Conservation (phyloP, 2,113 vertebrate genomes). For the Numida meleagris region DNA sequence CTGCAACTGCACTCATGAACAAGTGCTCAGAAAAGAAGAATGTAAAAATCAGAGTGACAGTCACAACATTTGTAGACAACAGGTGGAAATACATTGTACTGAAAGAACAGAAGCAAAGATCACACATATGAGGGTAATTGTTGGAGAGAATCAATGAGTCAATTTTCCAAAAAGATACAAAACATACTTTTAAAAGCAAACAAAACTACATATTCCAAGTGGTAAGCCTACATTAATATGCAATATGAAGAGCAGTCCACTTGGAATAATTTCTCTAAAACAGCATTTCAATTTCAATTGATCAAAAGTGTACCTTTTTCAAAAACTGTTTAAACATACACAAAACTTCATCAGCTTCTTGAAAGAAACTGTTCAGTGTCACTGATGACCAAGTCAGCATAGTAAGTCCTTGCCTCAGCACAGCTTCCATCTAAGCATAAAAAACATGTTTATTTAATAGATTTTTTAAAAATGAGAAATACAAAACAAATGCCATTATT, state of each 20-base stretch:
- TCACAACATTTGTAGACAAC: neutral
- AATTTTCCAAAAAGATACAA: neutral
- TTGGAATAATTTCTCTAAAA: neutral
- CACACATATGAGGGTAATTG: neutral
- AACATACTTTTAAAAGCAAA: neutral
- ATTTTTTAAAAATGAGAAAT: neutral
- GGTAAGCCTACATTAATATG: neutral
- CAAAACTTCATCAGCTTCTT: slow-evolving; percentile 79
- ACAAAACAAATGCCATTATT: neutral
- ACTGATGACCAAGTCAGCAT: slow-evolving; percentile 86
- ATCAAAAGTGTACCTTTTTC: slow-evolving; percentile 76
- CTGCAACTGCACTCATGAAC: neutral
- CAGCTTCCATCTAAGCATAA: slow-evolving; percentile 80
- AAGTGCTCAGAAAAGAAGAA: neutral
- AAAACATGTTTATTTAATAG: neutral
- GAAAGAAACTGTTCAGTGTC: slow-evolving; percentile 81
- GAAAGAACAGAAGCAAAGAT: neutral
- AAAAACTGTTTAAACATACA: slow-evolving; percentile 78
- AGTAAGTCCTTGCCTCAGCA: slow-evolving; percentile 81
- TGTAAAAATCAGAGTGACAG: neutral
- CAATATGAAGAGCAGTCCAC: neutral
- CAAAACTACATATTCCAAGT: neutral
- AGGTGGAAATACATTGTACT: neutral
- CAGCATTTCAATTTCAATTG: neutral
- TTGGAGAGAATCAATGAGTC: neutral